A percentile compares a stretch with the other conserved stretches of the same genome.
phyloP scores from a whole-genome alignment of 2,797 vertebrate species.

The Fratercula arctica region DNA sequence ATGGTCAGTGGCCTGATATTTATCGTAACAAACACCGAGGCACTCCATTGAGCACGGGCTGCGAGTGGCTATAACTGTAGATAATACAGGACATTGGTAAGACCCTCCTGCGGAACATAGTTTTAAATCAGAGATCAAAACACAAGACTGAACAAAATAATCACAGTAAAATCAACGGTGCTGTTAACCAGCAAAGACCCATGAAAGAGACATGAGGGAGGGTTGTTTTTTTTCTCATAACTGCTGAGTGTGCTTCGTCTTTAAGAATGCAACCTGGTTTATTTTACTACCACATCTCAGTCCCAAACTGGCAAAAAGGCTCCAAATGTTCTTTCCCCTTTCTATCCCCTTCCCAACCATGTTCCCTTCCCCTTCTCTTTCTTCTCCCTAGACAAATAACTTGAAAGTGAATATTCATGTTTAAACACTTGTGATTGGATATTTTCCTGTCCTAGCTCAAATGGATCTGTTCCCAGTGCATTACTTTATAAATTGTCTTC shows the following conservation, averaged over 20 bases:
- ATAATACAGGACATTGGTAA: neutral
- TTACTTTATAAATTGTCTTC: neutral
- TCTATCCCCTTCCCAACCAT: neutral
- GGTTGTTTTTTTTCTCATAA: neutral
- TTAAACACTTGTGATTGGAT: neutral
- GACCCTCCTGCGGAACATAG: accelerated
- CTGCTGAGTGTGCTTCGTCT: neutral
- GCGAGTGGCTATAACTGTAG: neutral
- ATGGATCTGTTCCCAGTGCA: neutral
- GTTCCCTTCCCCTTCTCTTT: neutral
- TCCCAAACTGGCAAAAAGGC: neutral
- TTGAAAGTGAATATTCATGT: neutral
- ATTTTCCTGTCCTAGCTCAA: neutral
- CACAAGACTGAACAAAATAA: neutral
- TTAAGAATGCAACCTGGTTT: neutral
- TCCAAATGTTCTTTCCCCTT: neutral
- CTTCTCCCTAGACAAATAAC: neutral
- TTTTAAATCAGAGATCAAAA: neutral
- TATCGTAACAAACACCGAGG: neutral
- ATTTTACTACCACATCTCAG: neutral
- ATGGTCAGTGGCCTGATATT: neutral
- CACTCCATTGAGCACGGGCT: neutral
- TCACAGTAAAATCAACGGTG: neutral
- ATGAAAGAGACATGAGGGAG: neutral
- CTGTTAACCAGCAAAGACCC: neutral